A percentile compares a stretch with the other conserved stretches of the same genome.
Evolutionary conservation across 2,888 invertebrate species (phyloP).

Genomic region (Patella depressa): DNA sequence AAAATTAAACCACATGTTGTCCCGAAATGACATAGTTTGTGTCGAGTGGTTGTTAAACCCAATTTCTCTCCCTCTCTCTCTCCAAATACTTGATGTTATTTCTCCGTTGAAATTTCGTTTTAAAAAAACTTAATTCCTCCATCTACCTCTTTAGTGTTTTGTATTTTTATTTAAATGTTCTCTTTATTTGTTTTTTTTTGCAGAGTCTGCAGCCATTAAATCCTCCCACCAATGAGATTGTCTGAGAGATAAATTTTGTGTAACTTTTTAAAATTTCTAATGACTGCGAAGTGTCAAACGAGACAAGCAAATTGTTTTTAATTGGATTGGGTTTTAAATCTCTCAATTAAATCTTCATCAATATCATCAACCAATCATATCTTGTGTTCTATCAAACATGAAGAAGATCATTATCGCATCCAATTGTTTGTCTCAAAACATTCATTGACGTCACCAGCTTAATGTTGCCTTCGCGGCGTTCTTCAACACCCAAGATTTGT

Average conservation of each 20-base stretch:
- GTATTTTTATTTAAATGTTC: too few species aligned
- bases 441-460: too few species aligned
- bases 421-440: too few species aligned
- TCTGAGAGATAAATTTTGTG: slow-evolving; percentile 25
- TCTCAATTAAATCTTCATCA: neutral
- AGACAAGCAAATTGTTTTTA: neutral
- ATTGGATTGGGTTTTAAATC: neutral
- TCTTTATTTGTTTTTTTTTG: slow-evolving; percentile 26
- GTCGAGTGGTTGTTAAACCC: neutral
- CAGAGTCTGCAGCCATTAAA: slow-evolving; percentile 50
- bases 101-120: neutral
- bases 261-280: neutral
- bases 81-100: too few species aligned
- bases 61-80: neutral
- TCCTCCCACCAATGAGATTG: slow-evolving; percentile 32
- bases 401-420: too few species aligned
- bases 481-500: too few species aligned
- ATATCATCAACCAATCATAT: slow-evolving; percentile 1
- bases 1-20: neutral
- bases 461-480: too few species aligned
- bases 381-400: neutral
- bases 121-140: neutral
- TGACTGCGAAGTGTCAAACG: neutral
- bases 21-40: too few species aligned
- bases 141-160: too few species aligned